Conservation (phyloP, 2,113 vertebrate genomes). For the Colius striatus region DNA sequence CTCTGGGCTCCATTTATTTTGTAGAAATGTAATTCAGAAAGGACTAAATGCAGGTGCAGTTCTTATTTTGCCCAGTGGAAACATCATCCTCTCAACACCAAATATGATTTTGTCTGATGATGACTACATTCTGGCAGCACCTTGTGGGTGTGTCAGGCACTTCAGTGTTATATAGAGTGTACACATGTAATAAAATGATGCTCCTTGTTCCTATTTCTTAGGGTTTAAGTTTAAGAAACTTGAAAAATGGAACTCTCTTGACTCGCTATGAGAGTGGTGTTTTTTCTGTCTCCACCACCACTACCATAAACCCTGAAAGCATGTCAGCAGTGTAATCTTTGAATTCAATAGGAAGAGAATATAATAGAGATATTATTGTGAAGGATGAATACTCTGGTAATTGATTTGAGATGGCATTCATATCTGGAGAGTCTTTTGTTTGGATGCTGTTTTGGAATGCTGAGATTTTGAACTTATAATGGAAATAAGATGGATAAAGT, state of each 20-base stretch:
- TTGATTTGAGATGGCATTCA: slow-evolving; percentile 50
- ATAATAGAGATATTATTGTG: slow-evolving; percentile 50
- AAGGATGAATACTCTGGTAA: slow-evolving; percentile 45
- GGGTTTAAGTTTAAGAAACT: not conserved
- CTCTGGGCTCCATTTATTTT: slow-evolving; percentile 5
- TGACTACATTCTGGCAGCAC: slow-evolving; percentile 9
- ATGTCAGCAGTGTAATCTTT: slow-evolving; percentile 12
- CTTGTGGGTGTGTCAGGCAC: not conserved
- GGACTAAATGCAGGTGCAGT: slow-evolving; percentile 5
- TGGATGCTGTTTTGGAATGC: slow-evolving; percentile 42
- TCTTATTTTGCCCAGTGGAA: slow-evolving; percentile 13
- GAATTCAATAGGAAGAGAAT: slow-evolving; percentile 20
- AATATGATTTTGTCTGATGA: slow-evolving; percentile 26
- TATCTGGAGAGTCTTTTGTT: slow-evolving; percentile 57
- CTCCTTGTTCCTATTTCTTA: not conserved
- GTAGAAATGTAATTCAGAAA: not conserved
- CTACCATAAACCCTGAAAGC: not conserved
- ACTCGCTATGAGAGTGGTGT: not conserved
- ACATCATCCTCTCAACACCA: not conserved
- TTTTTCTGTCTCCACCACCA: not conserved
- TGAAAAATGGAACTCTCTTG: not conserved
- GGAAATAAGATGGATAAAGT: slow-evolving; percentile 38
- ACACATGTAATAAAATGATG: not conserved
- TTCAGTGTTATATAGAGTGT: not conserved
- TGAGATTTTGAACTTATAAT: slow-evolving; percentile 38